phyloP scores from a whole-genome alignment of 2,797 vertebrate species.

The Cyclopterus lumpus region DNA sequence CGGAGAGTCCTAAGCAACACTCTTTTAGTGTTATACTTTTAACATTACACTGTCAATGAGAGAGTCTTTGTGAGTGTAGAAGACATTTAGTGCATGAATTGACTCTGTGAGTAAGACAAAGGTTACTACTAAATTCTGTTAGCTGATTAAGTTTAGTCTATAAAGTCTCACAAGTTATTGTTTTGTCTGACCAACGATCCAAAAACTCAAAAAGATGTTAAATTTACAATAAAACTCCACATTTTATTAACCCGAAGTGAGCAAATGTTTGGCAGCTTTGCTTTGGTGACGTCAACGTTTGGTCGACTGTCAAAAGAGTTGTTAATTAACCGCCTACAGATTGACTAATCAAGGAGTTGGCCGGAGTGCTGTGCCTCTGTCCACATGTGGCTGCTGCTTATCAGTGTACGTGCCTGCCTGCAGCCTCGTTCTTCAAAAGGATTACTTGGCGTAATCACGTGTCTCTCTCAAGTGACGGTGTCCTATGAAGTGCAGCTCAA shows the following conservation, averaged over 20 bases:
- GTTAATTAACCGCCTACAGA: background rate
- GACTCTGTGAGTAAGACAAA: background rate
- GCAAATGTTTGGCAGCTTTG: background rate
- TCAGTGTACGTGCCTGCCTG: constrained; percentile 67
- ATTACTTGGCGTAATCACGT: constrained; percentile 37
- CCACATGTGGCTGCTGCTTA: constrained; percentile 35
- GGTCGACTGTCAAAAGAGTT: background rate
- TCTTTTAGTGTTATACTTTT: background rate
- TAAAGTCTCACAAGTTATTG: background rate
- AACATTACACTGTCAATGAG: background rate
- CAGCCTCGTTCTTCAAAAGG: constrained; percentile 38
- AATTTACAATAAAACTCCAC: background rate
- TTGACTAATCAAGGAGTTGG: background rate
- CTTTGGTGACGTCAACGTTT: background rate
- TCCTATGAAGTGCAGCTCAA: constrained; percentile 51
- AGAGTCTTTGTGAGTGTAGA: background rate
- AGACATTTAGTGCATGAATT: background rate
- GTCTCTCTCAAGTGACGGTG: constrained; percentile 51
- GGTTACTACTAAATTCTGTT: background rate
- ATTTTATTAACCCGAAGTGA: background rate
- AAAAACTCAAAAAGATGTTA: background rate
- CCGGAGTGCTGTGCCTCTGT: background rate
- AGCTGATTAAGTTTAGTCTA: background rate
- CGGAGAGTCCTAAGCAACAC: no score
- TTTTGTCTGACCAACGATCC: background rate